These are phyloP conservation scores for Sebastes hubbsi DNA, from an alignment of 2,797 vertebrate genomes.

Conservation along the genomic window DNA sequence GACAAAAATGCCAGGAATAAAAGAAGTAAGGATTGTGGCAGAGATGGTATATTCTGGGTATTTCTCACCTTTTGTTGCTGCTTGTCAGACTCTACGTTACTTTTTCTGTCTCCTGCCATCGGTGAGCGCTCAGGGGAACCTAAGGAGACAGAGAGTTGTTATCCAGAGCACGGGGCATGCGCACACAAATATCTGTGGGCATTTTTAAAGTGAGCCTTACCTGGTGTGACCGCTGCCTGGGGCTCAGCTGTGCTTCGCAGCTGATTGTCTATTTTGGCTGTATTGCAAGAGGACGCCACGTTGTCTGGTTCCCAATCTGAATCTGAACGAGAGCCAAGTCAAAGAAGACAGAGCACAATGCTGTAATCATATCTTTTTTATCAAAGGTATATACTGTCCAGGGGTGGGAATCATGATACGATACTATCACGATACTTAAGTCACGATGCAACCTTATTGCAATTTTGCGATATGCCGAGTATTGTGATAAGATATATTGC, in stretches of 20 bases:
- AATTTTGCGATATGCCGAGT: no score
- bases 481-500: no score
- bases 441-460: no score
- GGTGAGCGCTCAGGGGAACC: constrained; percentile 30
- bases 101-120: constrained; percentile 15
- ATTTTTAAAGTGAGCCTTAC: constrained; percentile 40
- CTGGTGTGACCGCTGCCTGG: constrained; percentile 43
- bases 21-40: neutral
- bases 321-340: constrained; percentile 49
- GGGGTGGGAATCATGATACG: no score
- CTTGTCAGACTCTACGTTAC: constrained; percentile 26
- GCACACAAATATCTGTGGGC: constrained; percentile 7
- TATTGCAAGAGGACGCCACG: constrained; percentile 21
- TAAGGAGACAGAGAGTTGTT: constrained; percentile 24
- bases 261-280: constrained; percentile 44
- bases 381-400: neutral
- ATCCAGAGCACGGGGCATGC: neutral
- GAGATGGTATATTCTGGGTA: neutral
- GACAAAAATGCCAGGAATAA: neutral
- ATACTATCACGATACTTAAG: no score
- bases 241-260: constrained; percentile 50
- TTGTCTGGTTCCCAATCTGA: constrained; percentile 78
- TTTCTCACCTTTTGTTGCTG: constrained; percentile 68
- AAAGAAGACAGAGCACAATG: neutral
- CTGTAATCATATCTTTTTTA: neutral